Evolutionary conservation across 64 coral and sea anemone genomes (phyloP).

Genomic region (Pocillopora damicornis): DNA sequence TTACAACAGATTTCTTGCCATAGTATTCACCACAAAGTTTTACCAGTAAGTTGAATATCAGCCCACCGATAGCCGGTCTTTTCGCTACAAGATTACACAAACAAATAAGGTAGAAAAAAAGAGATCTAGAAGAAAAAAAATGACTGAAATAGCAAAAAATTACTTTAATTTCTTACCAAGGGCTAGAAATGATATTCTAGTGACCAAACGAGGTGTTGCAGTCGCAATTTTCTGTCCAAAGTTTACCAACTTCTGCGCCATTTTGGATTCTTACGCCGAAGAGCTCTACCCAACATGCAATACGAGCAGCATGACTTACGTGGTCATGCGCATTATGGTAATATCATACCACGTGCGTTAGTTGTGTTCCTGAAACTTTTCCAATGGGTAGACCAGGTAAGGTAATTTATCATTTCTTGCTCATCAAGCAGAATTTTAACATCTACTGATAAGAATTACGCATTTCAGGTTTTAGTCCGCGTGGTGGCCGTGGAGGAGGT

Average conservation of each 20-base stretch:
- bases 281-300: conserved; percentile 60
- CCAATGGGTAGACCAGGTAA: conserved; percentile 96
- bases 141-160: background rate
- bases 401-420: background rate
- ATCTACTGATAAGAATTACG: background rate
- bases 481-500: conserved; percentile 76
- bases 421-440: background rate
- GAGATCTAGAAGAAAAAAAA: no score
- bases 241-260: conserved; percentile 85
- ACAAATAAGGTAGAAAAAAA: background rate
- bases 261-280: conserved; percentile 56
- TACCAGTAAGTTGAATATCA: no score
- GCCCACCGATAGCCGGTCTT: background rate
- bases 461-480: conserved; percentile 79
- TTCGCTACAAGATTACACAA: background rate
- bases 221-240: conserved; percentile 69
- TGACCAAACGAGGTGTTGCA: conserved; percentile 69
- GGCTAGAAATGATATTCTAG: conserved; percentile 74
- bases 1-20: no score
- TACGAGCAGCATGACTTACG: background rate
- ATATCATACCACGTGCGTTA: conserved; percentile 70
- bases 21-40: no score
- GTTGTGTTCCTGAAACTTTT: conserved; percentile 9
- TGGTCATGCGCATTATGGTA: conserved; percentile 50
- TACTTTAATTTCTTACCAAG: conserved; percentile 46